Conservation (phyloP, 2,113 vertebrate genomes). For the Jaculus jaculus region DNA sequence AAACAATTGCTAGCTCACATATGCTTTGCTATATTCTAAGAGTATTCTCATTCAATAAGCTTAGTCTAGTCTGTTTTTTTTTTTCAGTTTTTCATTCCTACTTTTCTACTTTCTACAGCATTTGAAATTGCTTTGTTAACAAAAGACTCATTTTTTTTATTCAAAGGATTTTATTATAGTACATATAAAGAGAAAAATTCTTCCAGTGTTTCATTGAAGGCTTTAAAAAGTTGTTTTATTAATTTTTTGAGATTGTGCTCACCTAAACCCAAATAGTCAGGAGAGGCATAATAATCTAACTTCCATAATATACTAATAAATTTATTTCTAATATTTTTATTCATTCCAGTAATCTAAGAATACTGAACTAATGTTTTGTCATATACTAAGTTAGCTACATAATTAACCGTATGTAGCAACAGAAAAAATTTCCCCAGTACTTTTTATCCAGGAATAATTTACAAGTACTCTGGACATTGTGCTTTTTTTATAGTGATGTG, state of each 20-base stretch:
- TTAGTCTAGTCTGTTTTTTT: not conserved
- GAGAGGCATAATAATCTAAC: not conserved
- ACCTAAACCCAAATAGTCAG: not conserved
- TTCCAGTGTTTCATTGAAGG: not conserved
- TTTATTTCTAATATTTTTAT: not conserved
- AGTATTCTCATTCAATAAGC: not conserved
- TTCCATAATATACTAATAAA: not conserved
- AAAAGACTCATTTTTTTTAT: not conserved
- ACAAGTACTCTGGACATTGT: no score
- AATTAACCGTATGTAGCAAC: not conserved
- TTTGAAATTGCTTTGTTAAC: not conserved
- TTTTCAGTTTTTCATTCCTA: not conserved
- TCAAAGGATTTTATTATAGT: not conserved
- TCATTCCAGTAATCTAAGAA: not conserved
- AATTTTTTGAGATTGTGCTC: no score
- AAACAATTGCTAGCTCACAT: not conserved
- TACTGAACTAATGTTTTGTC: not conserved
- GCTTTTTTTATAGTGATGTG: no score
- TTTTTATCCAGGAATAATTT: not conserved
- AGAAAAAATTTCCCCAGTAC: not conserved
- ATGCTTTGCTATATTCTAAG: not conserved
- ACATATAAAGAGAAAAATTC: not conserved
- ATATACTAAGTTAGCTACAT: not conserved
- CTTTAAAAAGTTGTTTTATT: not conserved
- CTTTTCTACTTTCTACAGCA: not conserved